Evolutionary conservation across 2,797 vertebrate species (phyloP).

Genomic region (Silurus aristotelis): DNA sequence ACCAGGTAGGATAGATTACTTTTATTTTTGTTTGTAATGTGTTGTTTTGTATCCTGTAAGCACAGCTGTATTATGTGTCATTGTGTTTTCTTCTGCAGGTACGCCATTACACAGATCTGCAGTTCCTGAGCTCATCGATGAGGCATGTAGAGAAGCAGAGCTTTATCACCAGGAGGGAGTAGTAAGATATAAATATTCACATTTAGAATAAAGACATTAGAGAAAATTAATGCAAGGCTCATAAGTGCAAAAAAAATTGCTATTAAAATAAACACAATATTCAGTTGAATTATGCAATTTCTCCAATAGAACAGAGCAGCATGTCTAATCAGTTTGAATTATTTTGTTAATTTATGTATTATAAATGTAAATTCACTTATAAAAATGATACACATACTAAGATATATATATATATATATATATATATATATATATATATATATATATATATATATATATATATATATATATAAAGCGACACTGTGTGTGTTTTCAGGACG

Average conservation of each 20-base stretch:
- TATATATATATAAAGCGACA: too few species aligned
- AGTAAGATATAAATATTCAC: slow-evolving; percentile 61
- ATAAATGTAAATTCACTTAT: background rate
- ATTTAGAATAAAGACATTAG: background rate
- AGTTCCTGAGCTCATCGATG: slow-evolving; percentile 76
- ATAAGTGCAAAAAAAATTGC: background rate
- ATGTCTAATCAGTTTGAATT: background rate
- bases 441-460: too few species aligned
- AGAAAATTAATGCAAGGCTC: background rate
- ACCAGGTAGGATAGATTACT: slow-evolving; percentile 72
- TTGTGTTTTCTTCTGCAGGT: slow-evolving; percentile 65
- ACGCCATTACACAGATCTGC: slow-evolving; percentile 73
- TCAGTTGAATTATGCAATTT: background rate
- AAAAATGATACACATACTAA: too few species aligned
- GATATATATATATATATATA: too few species aligned
- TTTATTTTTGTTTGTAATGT: too few species aligned
- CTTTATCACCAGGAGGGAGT: slow-evolving; percentile 78
- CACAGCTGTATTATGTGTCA: background rate
- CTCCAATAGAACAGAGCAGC: background rate
- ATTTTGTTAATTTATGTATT: background rate
- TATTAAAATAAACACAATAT: background rate
- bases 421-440: too few species aligned
- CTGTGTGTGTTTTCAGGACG: slow-evolving; percentile 72
- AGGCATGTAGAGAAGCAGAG: slow-evolving; percentile 80
- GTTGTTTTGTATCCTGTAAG: background rate